Conservation (phyloP, 2,797 vertebrate species). For the Crax fasciolata region DNA sequence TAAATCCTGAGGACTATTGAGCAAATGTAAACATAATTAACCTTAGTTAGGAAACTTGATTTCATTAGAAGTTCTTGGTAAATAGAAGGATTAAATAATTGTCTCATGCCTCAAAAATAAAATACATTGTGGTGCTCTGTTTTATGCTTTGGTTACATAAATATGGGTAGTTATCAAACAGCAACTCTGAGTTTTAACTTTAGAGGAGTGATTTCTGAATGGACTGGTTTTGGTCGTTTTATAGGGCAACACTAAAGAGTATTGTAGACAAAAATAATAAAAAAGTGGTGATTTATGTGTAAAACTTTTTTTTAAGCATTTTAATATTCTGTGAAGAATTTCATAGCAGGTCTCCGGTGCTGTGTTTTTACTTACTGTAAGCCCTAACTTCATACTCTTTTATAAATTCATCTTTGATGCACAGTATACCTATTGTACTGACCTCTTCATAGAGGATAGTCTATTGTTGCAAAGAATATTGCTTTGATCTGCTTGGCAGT, state of each 20-base stretch:
- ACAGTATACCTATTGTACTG: slow-evolving; percentile 46
- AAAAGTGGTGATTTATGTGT: slow-evolving; percentile 30
- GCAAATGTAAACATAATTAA: not conserved
- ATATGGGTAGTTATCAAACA: not conserved
- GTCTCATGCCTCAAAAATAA: not conserved
- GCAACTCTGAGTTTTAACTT: not conserved
- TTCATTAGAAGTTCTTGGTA: not conserved
- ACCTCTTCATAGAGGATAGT: slow-evolving; percentile 49
- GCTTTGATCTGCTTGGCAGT: slow-evolving; percentile 74
- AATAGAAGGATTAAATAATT: slow-evolving; percentile 7
- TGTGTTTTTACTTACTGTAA: slow-evolving; percentile 58
- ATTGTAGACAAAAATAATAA: slow-evolving; percentile 27
- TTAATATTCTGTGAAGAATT: slow-evolving; percentile 38
- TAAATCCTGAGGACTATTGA: not conserved
- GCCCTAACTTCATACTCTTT: slow-evolving; percentile 36
- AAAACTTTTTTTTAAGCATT: not conserved
- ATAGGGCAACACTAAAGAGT: not conserved
- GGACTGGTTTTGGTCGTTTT: not conserved
- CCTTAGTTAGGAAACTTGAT: not conserved
- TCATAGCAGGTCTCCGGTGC: not conserved
- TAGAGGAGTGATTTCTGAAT: slow-evolving; percentile 39
- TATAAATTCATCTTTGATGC: slow-evolving; percentile 70
- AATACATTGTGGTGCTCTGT: not conserved
- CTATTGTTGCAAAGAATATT: slow-evolving; percentile 53
- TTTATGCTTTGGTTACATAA: not conserved